Base-by-base conservation (phyloP, 2,113 vertebrate genomes). In the Myiozetetes cayanensis region DNA sequence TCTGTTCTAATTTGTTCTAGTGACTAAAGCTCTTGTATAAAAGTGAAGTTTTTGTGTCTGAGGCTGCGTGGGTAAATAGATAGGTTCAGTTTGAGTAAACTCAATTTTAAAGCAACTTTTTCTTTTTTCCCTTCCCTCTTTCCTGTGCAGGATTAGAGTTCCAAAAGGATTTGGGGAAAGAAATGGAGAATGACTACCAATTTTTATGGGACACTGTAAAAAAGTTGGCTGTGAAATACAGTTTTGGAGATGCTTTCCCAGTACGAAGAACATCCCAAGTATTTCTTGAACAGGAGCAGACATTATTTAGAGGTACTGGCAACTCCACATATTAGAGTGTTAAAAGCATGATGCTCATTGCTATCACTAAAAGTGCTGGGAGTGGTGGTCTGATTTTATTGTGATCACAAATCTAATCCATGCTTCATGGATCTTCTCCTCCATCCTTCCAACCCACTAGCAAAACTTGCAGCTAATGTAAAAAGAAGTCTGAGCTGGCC, bases 121-220 rank as follows among this genome's bases (percentile, higher is more conserved):
- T 72, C 22, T 23, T 31, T 7, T 5, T 20, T 6, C 31, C 10
- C 44, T 23, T 15, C 19, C n/a, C 68, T 6, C 22, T 58, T 73
- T 27, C 50, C n/a, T 88, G 3, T 35, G 9, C 61, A 95, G 92
- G 82, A 43, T 58, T 89, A 35, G 62, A 93, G 31, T 81, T 87
- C 68, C 70, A 77, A 58, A 93, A 91, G 70, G 82, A 90, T 62
- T 6, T 97, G 56, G 94, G 96, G 30, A 79, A 94, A 53, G 58
- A 73, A 66, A 41, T 97, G 52, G 90, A 86, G 59, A 49, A 66
- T 44, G 87, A 93, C 52, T 97, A 96, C 80, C 59, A 18, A 23
- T 50, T 23, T 41, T 86, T 97, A 33, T 97, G 97, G 96, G 75
- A 88, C 14, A 76, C 46, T 10, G 65, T 96, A 56, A 93, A 81